A percentile compares a stretch with the other conserved stretches of the same genome.
Conservation (phyloP, 1,140 invertebrate species). For the Drosophila malerkotliana region DNA sequence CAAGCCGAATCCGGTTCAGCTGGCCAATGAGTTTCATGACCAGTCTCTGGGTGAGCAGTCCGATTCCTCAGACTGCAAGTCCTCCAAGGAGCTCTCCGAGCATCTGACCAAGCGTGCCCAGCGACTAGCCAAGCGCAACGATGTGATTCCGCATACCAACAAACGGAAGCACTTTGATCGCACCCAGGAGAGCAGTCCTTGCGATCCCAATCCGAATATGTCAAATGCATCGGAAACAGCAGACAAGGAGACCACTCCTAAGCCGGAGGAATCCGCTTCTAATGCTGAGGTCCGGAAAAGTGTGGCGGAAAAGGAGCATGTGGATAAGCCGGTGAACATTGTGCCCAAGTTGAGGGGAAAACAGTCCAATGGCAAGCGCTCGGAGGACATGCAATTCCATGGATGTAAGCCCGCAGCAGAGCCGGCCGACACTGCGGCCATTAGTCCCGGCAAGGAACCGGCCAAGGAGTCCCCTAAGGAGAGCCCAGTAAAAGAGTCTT, state of each 20-base stretch:
- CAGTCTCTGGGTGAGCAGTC: slow-evolving; percentile 55
- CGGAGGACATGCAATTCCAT: slow-evolving; percentile 47
- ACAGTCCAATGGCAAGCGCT: slow-evolving; percentile 71
- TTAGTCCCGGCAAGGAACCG: slow-evolving; percentile 5
- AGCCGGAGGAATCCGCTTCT: slow-evolving; percentile 1
- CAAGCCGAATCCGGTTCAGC: slow-evolving; percentile 26
- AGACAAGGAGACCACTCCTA: slow-evolving; percentile 9
- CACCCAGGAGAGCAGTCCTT: slow-evolving; percentile 22
- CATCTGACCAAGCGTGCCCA: slow-evolving; percentile 62
- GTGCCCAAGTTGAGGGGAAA: slow-evolving; percentile 84
- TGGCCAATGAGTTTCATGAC: slow-evolving; percentile 5
- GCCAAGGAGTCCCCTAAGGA: slow-evolving; percentile 15
- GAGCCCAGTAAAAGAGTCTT: slow-evolving; percentile 1
- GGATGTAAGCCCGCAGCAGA: slow-evolving; percentile 21
- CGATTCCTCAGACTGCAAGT: slow-evolving; percentile 64
- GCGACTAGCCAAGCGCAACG: slow-evolving; percentile 78
- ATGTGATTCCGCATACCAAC: slow-evolving; percentile 72
- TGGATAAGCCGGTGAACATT: slow-evolving; percentile 71
- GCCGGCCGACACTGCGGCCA: slow-evolving; percentile 1
- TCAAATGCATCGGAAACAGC: slow-evolving; percentile 5
- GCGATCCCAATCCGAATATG: slow-evolving; percentile 3
- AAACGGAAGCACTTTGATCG: slow-evolving; percentile 76
- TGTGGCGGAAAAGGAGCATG: slow-evolving; percentile 34
- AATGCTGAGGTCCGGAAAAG: slow-evolving; percentile 7
- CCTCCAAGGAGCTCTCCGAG: slow-evolving; percentile 50